Evolutionary conservation across 2,888 invertebrate species (phyloP).

Genomic region (Tenthredo notha): DNA sequence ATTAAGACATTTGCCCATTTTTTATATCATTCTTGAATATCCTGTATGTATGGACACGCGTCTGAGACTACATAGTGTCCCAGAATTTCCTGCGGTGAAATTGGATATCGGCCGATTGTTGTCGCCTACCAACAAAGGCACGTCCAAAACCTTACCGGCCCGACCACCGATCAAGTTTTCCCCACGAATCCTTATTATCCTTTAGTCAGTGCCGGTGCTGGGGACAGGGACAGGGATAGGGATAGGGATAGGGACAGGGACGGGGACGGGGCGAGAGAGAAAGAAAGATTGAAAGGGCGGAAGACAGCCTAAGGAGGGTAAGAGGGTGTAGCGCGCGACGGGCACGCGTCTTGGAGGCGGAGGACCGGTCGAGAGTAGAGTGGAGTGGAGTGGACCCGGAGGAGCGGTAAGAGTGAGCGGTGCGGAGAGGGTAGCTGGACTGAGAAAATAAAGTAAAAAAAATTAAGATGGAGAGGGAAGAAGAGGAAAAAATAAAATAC

Average conservation of each 20-base stretch:
- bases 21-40: neutral
- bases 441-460: constrained; percentile 55
- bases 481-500: constrained; percentile 56
- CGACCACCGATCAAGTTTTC: constrained; percentile 47
- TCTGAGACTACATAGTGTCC: neutral
- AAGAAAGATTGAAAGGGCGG: constrained; percentile 53
- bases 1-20: neutral
- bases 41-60: constrained; percentile 16
- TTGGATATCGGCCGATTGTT: constrained; percentile 45
- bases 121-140: constrained; percentile 44
- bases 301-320: constrained; percentile 51
- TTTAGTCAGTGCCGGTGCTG: constrained; percentile 24
- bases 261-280: constrained; percentile 52
- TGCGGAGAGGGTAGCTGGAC: constrained; percentile 58
- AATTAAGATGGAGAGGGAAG: constrained; percentile 44
- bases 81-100: constrained; percentile 5
- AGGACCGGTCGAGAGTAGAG: constrained; percentile 16
- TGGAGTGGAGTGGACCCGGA: constrained; percentile 41
- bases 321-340: constrained; percentile 59
- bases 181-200: constrained; percentile 45
- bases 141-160: constrained; percentile 20
- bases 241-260: constrained; percentile 58
- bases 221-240: constrained; percentile 19
- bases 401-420: constrained; percentile 54
- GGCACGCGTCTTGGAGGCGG: constrained; percentile 54